phyloP scores from a whole-genome alignment of 2,888 invertebrate genomes.

The Meiosimyza decipiens region DNA sequence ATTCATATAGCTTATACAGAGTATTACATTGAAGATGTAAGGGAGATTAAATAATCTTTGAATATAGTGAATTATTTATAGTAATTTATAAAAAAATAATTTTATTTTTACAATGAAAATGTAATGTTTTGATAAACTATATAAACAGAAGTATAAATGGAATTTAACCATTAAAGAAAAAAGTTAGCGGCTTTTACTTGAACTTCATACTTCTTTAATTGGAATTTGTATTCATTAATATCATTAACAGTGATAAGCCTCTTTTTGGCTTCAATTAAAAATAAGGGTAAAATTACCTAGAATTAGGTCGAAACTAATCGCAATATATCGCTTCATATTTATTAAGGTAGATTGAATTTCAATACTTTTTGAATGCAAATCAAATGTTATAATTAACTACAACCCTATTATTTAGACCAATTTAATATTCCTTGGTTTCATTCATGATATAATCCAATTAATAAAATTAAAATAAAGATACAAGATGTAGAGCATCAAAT shows the following conservation, averaged over 20 bases:
- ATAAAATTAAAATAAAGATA: constrained; percentile 69
- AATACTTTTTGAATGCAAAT: constrained; percentile 65
- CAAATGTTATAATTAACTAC: constrained; percentile 56
- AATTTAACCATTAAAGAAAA: constrained; percentile 64
- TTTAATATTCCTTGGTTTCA: constrained; percentile 74
- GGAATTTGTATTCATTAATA: constrained; percentile 56
- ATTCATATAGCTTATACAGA: constrained; percentile 67
- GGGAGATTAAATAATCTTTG: constrained; percentile 58
- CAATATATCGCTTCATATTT: constrained; percentile 68
- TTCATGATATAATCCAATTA: constrained; percentile 70
- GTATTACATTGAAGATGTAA: constrained; percentile 68
- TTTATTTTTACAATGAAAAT: constrained; percentile 76
- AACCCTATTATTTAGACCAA: constrained; percentile 63
- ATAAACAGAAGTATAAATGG: constrained; percentile 55
- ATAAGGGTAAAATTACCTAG: constrained; percentile 67
- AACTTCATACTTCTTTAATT: constrained; percentile 72
- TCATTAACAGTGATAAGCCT: constrained; percentile 71
- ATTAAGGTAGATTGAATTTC: constrained; percentile 63
- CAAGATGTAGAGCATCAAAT: constrained; percentile 54
- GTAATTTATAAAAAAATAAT: constrained; percentile 59
- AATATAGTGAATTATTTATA: constrained; percentile 54
- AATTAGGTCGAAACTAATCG: constrained; percentile 70
- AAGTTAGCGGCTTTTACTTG: constrained; percentile 75
- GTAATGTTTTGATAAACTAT: constrained; percentile 76
- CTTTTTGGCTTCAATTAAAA: constrained; percentile 67